These are phyloP conservation scores for Rhaphigaster nebulosa DNA, from an alignment of 2,888 invertebrate genomes.

Conservation along the genomic window DNA sequence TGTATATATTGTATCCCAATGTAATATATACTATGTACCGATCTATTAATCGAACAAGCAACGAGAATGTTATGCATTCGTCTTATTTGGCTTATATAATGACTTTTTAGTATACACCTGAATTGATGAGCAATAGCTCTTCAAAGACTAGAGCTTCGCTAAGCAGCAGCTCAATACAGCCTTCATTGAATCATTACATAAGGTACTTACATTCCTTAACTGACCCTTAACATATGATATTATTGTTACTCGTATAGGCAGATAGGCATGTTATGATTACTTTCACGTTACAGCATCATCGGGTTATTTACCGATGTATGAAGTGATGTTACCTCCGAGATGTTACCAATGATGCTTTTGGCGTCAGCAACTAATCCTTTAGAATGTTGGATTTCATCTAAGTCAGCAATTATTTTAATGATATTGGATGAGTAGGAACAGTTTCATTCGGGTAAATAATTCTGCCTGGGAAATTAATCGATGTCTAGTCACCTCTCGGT, in stretches of 20 bases:
- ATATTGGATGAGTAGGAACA: neutral
- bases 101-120: neutral
- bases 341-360: neutral
- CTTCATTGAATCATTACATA: neutral
- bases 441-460: neutral
- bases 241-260: neutral
- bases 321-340: neutral
- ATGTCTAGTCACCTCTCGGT: neutral
- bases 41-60: too few relatives aligned
- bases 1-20: too few relatives aligned
- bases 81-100: neutral
- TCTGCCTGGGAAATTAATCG: neutral
- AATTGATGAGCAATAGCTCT: neutral
- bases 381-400: neutral
- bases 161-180: neutral
- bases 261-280: neutral
- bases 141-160: neutral
- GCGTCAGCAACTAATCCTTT: neutral
- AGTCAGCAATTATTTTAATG: neutral
- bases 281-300: neutral
- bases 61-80: neutral
- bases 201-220: conserved; percentile 4
- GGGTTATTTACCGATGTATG: neutral
- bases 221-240: conserved; percentile 31
- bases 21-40: too few relatives aligned